phyloP scores from a whole-genome alignment of 2,797 vertebrate genomes.

The Miichthys miiuy region DNA sequence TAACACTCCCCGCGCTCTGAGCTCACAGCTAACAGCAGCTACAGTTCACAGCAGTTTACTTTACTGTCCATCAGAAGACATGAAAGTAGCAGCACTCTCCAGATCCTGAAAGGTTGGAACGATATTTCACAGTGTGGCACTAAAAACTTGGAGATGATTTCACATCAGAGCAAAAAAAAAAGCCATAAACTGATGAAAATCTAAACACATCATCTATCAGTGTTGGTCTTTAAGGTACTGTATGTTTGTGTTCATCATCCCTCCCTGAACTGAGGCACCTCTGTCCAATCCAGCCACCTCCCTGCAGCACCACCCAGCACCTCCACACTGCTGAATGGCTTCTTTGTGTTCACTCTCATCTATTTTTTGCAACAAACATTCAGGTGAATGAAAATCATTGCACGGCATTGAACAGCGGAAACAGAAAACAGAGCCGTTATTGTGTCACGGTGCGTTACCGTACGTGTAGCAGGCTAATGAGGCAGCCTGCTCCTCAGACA shows the following conservation, averaged over 20 bases:
- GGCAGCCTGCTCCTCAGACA: not conserved
- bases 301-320: slow-evolving; percentile 32
- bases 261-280: slow-evolving; percentile 55
- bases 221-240: not conserved
- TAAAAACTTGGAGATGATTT: not conserved
- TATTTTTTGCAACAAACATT: slow-evolving; percentile 37
- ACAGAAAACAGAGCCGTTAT: slow-evolving; percentile 20
- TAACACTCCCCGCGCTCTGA: too few relatives aligned
- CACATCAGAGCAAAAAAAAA: not conserved
- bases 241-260: slow-evolving; percentile 26
- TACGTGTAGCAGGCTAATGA: slow-evolving; percentile 2
- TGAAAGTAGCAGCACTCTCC: too few relatives aligned
- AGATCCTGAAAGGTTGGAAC: not conserved
- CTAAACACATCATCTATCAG: not conserved
- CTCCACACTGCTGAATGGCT: slow-evolving; percentile 57
- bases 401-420: slow-evolving; percentile 9
- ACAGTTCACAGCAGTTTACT: too few relatives aligned
- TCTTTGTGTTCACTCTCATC: slow-evolving; percentile 57
- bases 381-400: slow-evolving; percentile 48
- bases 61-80: too few relatives aligned
- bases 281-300: slow-evolving; percentile 42
- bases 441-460: slow-evolving; percentile 7
- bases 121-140: not conserved
- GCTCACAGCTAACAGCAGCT: too few relatives aligned
- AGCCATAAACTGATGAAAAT: not conserved